Evolutionary conservation across 2,888 invertebrate species (phyloP).

Genomic region (Agriopis leucophaearia): DNA sequence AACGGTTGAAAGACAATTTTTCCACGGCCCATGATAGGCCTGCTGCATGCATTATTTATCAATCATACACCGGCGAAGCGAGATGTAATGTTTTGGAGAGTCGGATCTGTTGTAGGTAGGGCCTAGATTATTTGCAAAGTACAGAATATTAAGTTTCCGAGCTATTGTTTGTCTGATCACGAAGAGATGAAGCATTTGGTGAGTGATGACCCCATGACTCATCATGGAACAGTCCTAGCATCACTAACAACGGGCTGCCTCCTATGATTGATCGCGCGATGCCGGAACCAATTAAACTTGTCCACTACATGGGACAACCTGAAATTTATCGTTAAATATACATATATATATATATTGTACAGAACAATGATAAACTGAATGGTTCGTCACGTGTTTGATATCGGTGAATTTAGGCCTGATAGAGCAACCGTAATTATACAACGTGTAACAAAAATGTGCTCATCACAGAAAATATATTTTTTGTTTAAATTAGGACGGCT

Average conservation of each 20-base stretch:
- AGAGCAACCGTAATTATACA: too few relatives aligned
- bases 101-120: background rate
- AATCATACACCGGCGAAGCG: background rate
- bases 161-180: slow-evolving; percentile 14
- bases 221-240: slow-evolving; percentile 43
- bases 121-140: background rate
- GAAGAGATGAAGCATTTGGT: slow-evolving; percentile 32
- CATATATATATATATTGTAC: too few relatives aligned
- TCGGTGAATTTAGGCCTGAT: slow-evolving; percentile 5
- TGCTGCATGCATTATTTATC: background rate
- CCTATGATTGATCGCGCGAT: slow-evolving; percentile 74
- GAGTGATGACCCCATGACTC: slow-evolving; percentile 39
- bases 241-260: slow-evolving; percentile 63
- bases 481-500: too few relatives aligned
- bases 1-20: too few relatives aligned
- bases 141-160: slow-evolving; percentile 12
- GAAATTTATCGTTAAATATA: slow-evolving; percentile 68
- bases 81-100: too few relatives aligned
- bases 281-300: slow-evolving; percentile 81
- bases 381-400: slow-evolving; percentile 15
- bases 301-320: slow-evolving; percentile 71
- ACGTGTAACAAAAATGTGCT: too few relatives aligned
- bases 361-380: slow-evolving; percentile 26
- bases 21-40: too few relatives aligned
- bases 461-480: too few relatives aligned